Conservation (phyloP, 2,888 invertebrate genomes). For the Eilema griseolum region DNA sequence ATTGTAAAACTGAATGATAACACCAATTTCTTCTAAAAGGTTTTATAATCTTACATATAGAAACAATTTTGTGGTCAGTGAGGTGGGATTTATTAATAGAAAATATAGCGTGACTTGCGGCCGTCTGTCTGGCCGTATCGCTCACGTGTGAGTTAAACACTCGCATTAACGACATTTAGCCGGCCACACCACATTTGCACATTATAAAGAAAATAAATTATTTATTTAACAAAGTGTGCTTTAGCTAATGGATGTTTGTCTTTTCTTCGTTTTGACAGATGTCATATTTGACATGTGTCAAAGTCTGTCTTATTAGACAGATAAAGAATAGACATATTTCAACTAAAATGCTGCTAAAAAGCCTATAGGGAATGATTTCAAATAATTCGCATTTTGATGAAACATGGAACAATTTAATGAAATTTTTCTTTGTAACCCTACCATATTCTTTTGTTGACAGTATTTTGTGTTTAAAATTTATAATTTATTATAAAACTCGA, state of each 20-base stretch:
- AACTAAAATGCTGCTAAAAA: background rate
- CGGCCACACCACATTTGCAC: background rate
- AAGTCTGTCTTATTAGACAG: conserved; percentile 7
- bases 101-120: background rate
- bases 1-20: conserved; percentile 20
- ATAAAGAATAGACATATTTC: background rate
- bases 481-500: conserved; percentile 43
- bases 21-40: conserved; percentile 17
- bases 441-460: background rate
- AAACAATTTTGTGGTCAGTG: conserved; percentile 11
- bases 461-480: conserved; percentile 33
- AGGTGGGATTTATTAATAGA: conserved; percentile 11
- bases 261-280: background rate
- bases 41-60: conserved; percentile 11
- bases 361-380: background rate
- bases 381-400: background rate
- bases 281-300: conserved; percentile 7
- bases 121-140: background rate
- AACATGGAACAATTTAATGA: background rate
- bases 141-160: background rate
- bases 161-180: background rate
- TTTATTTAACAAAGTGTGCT: background rate
- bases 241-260: background rate
- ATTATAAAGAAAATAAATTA: conserved; percentile 2
- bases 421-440: background rate